Evolutionary conservation across 2,888 invertebrate species (phyloP), one percentile per base, ranked within the genome.

Genomic region (Gisinianus flammeolus): DNA sequence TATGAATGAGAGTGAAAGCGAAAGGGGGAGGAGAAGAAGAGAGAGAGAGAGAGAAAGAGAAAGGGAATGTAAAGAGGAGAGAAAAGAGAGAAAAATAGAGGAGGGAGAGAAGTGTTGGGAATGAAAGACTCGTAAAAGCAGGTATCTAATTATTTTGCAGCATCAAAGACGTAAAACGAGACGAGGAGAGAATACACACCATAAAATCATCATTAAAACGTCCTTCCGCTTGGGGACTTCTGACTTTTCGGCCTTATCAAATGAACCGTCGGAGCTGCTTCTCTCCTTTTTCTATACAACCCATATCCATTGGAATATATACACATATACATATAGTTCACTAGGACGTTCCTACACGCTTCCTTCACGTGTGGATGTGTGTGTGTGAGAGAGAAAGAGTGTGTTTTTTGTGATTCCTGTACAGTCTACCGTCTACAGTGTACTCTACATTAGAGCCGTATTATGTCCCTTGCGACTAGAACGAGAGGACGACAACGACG

Each of bases 141-240:
- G 79, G 68, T 76, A 79, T 79, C 76, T 79, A 79, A 76, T 79
- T 79, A 79, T 79, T 76, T 79, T 56, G 31, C 28, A 44, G 71
- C 79, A 75, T 68, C 76, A 79, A 79, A 79, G 77, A 77, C 66
- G 72, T 76, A 79, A 76, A 79, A 72, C 28, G 68, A 79, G 76
- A 76, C 58, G 79, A 76, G 79, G 72, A 67, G 79, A 76, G 68
- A 79, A 75, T 74, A 79, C 76, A 76, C 72, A 64, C 79, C 71
- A 79, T 79, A 79, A 79, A 79, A 76, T 79, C 79, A 76, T 79
- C 79, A 79, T 79, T 79, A 79, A 79, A 79, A 62, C 44, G 62
- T 62, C 62, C 28, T 62, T 26, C 26, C 26, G 62, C 62, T 62
- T 16, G 28, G 54, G 58, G 75, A 70, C 69, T 76, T 79, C n/a